phyloP scores from a whole-genome alignment of 2,797 vertebrate genomes.

The Lutjanus argentimaculatus region DNA sequence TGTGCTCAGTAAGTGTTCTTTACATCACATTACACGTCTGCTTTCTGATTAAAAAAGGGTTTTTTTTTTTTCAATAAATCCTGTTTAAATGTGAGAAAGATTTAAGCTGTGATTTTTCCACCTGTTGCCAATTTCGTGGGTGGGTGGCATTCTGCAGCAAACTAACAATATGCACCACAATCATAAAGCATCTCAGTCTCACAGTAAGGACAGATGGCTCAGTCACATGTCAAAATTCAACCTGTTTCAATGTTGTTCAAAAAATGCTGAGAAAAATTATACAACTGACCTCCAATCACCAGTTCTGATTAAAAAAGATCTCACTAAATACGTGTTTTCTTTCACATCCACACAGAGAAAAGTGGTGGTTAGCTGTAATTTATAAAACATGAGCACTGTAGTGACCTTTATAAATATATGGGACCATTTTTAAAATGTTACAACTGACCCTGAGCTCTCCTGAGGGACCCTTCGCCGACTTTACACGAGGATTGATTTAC shows the following conservation, averaged over 20 bases:
- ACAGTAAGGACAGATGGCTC: slow-evolving; percentile 25
- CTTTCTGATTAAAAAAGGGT: background rate
- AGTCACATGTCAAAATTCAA: background rate
- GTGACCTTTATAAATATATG: background rate
- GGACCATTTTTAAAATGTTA: background rate
- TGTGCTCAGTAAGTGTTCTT: background rate
- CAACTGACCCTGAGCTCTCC: background rate
- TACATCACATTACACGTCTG: background rate
- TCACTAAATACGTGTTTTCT: background rate
- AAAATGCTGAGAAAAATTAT: background rate
- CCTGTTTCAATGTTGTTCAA: background rate
- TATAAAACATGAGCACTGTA: background rate
- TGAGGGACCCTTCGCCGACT: background rate
- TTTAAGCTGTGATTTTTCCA: slow-evolving; percentile 12
- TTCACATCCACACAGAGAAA: background rate
- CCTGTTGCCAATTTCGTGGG: slow-evolving; percentile 27
- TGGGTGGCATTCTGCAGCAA: slow-evolving; percentile 25
- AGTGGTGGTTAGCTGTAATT: background rate
- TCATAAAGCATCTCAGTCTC: slow-evolving; percentile 4
- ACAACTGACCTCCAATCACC: background rate
- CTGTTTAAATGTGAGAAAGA: background rate
- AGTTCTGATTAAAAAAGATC: background rate
- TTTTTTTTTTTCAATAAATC: background rate
- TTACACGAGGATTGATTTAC: background rate
- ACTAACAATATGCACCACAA: slow-evolving; percentile 37